Conservation (phyloP, 2,113 vertebrate genomes). For the Phasianus colchicus region DNA sequence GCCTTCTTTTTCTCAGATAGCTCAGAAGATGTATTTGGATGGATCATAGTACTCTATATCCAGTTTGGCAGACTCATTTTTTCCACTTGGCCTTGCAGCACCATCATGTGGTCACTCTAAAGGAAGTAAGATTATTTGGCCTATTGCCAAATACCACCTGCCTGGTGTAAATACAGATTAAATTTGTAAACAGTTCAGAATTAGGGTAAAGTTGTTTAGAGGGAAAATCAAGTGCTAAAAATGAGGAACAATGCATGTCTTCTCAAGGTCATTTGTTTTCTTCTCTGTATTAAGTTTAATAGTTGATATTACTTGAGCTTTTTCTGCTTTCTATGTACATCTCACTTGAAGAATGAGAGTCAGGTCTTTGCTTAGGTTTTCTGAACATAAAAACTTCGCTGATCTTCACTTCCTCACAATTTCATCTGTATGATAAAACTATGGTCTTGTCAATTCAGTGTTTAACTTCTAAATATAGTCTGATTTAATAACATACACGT, state of each 20-base stretch:
- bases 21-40: neutral
- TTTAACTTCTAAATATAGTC: neutral
- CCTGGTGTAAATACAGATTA: neutral
- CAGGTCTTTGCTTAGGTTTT: neutral
- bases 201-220: neutral
- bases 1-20: neutral
- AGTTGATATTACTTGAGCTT: slow-evolving; percentile 14
- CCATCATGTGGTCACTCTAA: neutral
- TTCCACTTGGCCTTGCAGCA: slow-evolving; percentile 45
- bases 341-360: neutral
- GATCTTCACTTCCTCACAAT: neutral
- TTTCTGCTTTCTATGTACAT: neutral
- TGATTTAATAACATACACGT: too few relatives aligned
- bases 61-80: neutral
- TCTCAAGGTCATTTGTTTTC: slow-evolving; percentile 21
- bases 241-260: neutral
- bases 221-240: neutral
- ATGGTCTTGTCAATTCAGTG: neutral
- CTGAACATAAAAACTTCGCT: neutral
- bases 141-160: neutral
- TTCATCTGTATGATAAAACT: neutral
- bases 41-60: neutral
- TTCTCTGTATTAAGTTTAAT: neutral
- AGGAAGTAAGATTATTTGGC: neutral
- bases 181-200: neutral